A percentile compares a stretch with the other conserved stretches of the same genome.
phyloP scores from a whole-genome alignment of 2,113 vertebrate genomes.

The Eidolon helvum region DNA sequence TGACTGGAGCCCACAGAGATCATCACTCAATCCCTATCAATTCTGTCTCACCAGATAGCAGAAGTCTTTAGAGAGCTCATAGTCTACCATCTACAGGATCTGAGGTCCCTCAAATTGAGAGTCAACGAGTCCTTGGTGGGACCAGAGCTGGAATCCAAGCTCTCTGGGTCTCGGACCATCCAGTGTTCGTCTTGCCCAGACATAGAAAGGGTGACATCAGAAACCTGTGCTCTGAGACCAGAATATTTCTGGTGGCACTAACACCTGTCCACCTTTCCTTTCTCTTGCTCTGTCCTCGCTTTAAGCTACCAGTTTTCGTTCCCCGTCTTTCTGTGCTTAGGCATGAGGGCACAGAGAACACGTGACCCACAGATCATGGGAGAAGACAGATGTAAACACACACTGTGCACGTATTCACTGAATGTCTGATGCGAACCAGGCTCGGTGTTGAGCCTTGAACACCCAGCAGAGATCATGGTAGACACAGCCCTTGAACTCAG shows the following conservation, averaged over 20 bases:
- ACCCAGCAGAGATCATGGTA: too few species aligned
- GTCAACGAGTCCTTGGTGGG: background rate
- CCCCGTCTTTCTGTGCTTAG: background rate
- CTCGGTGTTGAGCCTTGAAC: background rate
- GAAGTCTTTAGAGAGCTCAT: background rate
- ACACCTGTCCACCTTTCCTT: background rate
- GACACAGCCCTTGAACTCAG: background rate
- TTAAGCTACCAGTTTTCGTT: background rate
- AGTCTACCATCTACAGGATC: background rate
- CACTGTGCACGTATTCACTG: background rate
- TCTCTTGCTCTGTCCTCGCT: background rate
- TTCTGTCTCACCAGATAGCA: background rate
- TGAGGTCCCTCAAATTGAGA: background rate
- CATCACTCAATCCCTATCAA: background rate
- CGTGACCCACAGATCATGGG: background rate
- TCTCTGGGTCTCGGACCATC: background rate
- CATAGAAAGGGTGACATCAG: background rate
- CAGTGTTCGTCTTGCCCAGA: background rate
- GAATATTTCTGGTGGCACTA: background rate
- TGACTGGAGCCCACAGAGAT: background rate
- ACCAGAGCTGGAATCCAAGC: too few species aligned
- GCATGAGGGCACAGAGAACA: background rate
- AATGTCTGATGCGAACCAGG: background rate
- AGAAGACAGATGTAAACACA: background rate
- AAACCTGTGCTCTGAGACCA: background rate